phyloP scores from a whole-genome alignment of 2,797 vertebrate genomes.

The Fistularia tabacaria region DNA sequence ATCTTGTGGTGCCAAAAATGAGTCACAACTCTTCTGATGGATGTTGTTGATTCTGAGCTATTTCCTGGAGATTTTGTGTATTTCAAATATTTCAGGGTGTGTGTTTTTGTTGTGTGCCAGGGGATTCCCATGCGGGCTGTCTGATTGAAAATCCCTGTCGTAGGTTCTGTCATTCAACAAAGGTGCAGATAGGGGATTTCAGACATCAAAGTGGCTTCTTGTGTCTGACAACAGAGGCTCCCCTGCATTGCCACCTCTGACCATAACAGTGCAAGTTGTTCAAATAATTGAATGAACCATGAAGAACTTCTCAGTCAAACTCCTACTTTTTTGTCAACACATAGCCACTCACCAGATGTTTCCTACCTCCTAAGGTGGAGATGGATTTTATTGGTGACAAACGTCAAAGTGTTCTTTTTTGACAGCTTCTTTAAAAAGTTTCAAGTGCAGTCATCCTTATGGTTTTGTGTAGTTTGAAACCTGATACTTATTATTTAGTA shows the following conservation, averaged over 20 bases:
- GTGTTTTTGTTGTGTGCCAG: slow-evolving; percentile 43
- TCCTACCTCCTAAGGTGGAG: slow-evolving; percentile 7
- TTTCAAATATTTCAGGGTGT: slow-evolving; percentile 41
- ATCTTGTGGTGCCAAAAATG: slow-evolving; percentile 42
- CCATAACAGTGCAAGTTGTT: slow-evolving; percentile 4
- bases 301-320: neutral
- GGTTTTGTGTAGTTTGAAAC: slow-evolving; percentile 24
- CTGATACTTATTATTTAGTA: slow-evolving; percentile 28
- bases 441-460: slow-evolving; percentile 45
- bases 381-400: slow-evolving; percentile 20
- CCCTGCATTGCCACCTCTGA: slow-evolving; percentile 1
- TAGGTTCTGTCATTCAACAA: slow-evolving; percentile 58
- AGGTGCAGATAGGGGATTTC: slow-evolving; percentile 47
- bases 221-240: neutral
- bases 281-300: slow-evolving; percentile 13
- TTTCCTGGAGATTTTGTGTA: slow-evolving; percentile 30
- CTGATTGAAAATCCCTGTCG: slow-evolving; percentile 58
- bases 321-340: slow-evolving; percentile 12
- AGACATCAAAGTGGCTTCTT: slow-evolving; percentile 61
- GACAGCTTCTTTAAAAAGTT: slow-evolving; percentile 4
- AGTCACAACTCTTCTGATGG: slow-evolving; percentile 37
- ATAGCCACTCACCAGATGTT: slow-evolving; percentile 4
- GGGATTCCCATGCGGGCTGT: slow-evolving; percentile 70
- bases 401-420: slow-evolving; percentile 20
- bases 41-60: slow-evolving; percentile 39